These are phyloP conservation scores for Coptodon rendalli DNA, from an alignment of 2,113 vertebrate species.

Conservation along the genomic window DNA sequence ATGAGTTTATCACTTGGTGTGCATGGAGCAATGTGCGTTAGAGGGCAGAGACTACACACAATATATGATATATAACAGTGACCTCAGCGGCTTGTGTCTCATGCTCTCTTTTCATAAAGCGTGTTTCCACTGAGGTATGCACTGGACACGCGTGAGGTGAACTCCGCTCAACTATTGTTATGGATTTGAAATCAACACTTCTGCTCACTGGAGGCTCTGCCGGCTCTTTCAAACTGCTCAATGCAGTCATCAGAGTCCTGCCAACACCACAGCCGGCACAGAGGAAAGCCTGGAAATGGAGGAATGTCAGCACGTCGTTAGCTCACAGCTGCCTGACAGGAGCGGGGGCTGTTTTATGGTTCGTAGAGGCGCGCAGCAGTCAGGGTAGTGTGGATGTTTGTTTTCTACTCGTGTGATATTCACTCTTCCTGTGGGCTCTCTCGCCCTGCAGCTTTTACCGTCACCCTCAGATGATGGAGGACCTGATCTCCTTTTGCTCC, in stretches of 20 bases:
- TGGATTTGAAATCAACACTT: background rate
- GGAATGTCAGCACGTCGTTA: background rate
- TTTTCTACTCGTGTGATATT: background rate
- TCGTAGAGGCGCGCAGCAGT: fast-evolving
- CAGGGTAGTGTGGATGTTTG: background rate
- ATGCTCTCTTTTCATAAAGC: background rate
- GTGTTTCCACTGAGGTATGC: background rate
- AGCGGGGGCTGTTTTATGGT: background rate
- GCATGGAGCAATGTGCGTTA: background rate
- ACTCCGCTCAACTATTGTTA: background rate
- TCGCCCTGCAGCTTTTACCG: background rate
- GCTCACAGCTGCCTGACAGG: background rate
- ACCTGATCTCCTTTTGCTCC: background rate
- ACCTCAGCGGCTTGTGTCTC: background rate
- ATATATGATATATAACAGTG: background rate
- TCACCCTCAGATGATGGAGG: background rate
- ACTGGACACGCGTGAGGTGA: background rate
- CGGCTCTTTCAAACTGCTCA: background rate
- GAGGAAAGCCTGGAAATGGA: background rate
- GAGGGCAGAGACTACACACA: background rate
- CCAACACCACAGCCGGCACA: background rate
- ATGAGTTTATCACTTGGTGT: background rate
- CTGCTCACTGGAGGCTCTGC: background rate
- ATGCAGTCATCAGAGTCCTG: background rate
- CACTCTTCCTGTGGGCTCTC: background rate